Conservation (phyloP, 1,140 invertebrate species). For the Scylla paramamosain region DNA sequence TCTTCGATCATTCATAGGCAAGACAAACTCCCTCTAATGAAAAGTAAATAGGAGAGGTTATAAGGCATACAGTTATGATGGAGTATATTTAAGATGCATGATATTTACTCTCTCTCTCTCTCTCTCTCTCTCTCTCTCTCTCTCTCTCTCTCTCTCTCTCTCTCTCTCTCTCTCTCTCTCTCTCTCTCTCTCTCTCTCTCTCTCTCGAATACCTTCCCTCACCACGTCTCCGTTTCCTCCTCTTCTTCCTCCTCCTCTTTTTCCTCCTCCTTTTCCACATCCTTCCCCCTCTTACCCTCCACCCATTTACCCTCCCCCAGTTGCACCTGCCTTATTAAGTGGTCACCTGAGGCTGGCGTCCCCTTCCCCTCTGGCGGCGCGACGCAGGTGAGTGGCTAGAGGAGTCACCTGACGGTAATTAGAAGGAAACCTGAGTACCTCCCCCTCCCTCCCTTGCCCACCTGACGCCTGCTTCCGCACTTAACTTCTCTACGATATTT, state of each 20-base stretch:
- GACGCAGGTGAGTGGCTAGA: neutral
- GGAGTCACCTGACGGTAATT: neutral
- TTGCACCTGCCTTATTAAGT: neutral
- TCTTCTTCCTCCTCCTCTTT: too few relatives aligned
- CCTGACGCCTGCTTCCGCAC: neutral
- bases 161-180: too few relatives aligned
- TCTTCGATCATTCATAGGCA: neutral
- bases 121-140: slow-evolving; percentile 20
- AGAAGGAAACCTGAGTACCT: neutral
- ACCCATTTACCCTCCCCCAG: too few relatives aligned
- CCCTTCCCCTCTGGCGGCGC: neutral
- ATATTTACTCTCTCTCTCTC: slow-evolving; percentile 23
- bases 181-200: too few relatives aligned
- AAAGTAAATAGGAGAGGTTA: slow-evolving; percentile 3
- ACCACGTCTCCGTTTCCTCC: too few relatives aligned
- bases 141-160: slow-evolving; percentile 7
- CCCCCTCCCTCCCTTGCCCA: neutral
- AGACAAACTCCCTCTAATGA: neutral
- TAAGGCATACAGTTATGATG: slow-evolving; percentile 18
- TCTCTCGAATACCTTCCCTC: too few relatives aligned
- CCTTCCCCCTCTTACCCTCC: too few relatives aligned
- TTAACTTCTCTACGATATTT: neutral
- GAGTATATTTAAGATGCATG: slow-evolving; percentile 10
- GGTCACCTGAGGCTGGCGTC: neutral
- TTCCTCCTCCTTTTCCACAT: too few relatives aligned